Evolutionary conservation across 2,888 invertebrate genomes (phyloP).

Genomic region (Drosophila testacea): DNA sequence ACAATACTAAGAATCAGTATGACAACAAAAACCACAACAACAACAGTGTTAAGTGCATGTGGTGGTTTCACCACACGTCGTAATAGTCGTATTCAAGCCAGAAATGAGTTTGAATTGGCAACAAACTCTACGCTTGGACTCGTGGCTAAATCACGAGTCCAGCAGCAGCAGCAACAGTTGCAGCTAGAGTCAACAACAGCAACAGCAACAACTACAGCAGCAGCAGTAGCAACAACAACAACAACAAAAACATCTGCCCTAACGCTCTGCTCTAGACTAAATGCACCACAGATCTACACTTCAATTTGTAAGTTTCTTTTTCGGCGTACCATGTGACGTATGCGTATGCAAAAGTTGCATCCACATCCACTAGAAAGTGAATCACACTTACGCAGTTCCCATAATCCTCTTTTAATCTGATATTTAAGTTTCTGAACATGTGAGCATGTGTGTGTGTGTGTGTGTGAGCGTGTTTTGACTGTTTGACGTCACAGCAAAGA

Average conservation of each 20-base stretch:
- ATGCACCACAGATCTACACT: constrained; percentile 11
- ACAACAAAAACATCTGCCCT: not conserved
- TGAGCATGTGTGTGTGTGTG: constrained; percentile 2
- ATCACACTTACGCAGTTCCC: constrained; percentile 2
- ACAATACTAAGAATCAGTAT: not conserved
- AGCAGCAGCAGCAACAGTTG: not conserved
- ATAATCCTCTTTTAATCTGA: constrained; percentile 1
- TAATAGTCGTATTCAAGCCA: constrained; percentile 32
- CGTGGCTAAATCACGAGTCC: not conserved
- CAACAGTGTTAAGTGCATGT: constrained; percentile 28
- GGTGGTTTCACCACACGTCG: constrained; percentile 43
- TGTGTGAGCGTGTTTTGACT: not conserved
- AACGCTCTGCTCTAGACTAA: constrained; percentile 5
- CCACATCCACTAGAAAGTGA: not conserved
- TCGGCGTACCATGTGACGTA: not conserved
- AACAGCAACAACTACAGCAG: constrained; percentile 5
- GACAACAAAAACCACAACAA: not conserved
- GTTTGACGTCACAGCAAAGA: constrained; percentile 8
- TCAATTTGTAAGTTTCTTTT: constrained; percentile 32
- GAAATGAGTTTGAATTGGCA: constrained; percentile 15
- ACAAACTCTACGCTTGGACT: constrained; percentile 10
- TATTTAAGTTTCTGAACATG: not conserved
- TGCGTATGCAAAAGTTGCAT: constrained; percentile 8
- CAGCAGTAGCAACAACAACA: not conserved
- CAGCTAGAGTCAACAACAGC: not conserved